Evolutionary conservation across 1,140 invertebrate genomes (phyloP), one percentile per base, ranked within the genome.

Genomic region (Hylaeus volcanicus): DNA sequence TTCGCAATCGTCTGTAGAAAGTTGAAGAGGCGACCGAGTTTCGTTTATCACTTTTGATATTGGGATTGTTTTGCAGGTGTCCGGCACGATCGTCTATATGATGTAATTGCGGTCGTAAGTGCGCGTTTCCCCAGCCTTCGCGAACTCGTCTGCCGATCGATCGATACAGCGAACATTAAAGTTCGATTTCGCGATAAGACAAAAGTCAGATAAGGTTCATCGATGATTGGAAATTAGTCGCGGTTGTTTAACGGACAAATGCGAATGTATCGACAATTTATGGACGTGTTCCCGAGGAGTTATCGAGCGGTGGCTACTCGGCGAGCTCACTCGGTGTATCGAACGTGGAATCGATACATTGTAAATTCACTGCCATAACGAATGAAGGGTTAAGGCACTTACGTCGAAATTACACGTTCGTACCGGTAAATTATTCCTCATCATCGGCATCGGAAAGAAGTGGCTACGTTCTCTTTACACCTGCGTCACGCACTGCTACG

Each of bases 401-500:
- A 65, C 51, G 56, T 74, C 51, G 61, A 79, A 79, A 79, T 79
- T 79, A 74, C 71, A 74, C 70, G 77, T 79, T 74, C 70, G 26
- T 48, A 55, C 14, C 77, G 51, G 51, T 56, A 79, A 79, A 74
- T 79, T 79, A 74, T 74, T 79, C 61, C 71, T 79, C 77, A 79
- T 79, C 43, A 79, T 66, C 71, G 76, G n/a, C 39, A 61, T 55
- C 39, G 70, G 26, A 48, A 58, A 60, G 64, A 61, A 55, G 61
- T 39, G 26, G 26, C 68, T 74, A 39, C 51, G 51, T 48, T 56
- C 70, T 74, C 77, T 79, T 79, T 79, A 79, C 71, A 79, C 76
- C 76, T 78, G 76, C 76, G 68, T 79, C 77, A 79, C 77, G 77
- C 77, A 74, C 37, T 56, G 71, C 63, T 65, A 66, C 71, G 37